Conservation (phyloP, 2,888 invertebrate species). For the Ormyrus nitidulus region DNA sequence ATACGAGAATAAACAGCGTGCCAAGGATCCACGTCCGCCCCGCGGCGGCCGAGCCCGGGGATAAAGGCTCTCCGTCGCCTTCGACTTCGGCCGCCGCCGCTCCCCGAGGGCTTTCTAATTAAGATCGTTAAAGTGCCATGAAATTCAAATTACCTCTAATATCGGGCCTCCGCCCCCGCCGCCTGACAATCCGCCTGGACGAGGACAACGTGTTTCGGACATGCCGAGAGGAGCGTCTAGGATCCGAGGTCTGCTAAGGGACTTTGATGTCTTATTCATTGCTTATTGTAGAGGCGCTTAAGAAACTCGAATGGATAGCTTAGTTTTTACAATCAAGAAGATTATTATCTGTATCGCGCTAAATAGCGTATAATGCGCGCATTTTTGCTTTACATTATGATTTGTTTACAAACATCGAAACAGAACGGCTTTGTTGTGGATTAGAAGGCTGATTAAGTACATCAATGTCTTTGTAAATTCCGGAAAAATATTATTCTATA, state of each 20-base stretch:
- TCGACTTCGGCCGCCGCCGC: conserved; percentile 41
- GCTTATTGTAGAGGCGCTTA: too few relatives aligned
- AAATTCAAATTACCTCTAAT: conserved; percentile 74
- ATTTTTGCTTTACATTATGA: too few relatives aligned
- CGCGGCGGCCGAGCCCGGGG: conserved; percentile 30
- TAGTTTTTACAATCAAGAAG: too few relatives aligned
- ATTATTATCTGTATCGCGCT: too few relatives aligned
- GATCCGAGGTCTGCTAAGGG: background rate
- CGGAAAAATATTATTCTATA: too few relatives aligned
- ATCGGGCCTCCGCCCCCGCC: conserved; percentile 58
- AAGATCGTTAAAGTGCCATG: conserved; percentile 75
- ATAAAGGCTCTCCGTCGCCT: conserved; percentile 35
- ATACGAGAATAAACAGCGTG: conserved; percentile 72
- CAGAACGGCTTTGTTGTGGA: too few relatives aligned
- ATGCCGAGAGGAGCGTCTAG: background rate
- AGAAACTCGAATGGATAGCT: too few relatives aligned
- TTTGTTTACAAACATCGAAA: too few relatives aligned
- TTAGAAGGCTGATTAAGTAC: too few relatives aligned
- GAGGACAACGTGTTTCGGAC: conserved; percentile 24
- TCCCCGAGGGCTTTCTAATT: conserved; percentile 70
- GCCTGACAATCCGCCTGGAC: background rate
- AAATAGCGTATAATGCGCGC: too few relatives aligned
- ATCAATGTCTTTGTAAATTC: too few relatives aligned
- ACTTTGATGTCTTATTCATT: too few relatives aligned
- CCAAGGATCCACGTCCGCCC: conserved; percentile 62